Evolutionary conservation across 2,888 invertebrate species (phyloP).

Genomic region (Andrena fulva): DNA sequence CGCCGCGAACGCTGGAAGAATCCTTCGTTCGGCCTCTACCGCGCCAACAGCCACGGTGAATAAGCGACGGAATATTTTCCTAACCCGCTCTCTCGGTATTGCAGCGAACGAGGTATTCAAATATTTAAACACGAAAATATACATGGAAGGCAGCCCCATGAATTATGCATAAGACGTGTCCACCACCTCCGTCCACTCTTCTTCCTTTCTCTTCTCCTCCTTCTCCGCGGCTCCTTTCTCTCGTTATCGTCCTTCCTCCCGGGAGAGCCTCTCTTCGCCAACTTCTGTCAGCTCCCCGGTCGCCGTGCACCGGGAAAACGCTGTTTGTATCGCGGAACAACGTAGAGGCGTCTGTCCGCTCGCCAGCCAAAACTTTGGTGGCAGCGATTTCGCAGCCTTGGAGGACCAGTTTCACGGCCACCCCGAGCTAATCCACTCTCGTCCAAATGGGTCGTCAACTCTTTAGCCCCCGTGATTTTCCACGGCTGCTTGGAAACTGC

Average conservation of each 20-base stretch:
- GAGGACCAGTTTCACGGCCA: constrained; percentile 51
- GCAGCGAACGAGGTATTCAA: constrained; percentile 82
- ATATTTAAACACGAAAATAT: constrained; percentile 84
- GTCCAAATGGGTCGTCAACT: constrained; percentile 1
- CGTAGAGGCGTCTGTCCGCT: neutral
- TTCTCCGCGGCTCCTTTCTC: constrained; percentile 46
- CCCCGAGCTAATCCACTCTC: constrained; percentile 37
- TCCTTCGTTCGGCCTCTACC: constrained; percentile 35
- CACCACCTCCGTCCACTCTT: constrained; percentile 53
- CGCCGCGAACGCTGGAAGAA: constrained; percentile 23
- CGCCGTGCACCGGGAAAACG: constrained; percentile 13
- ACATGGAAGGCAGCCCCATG: constrained; percentile 81
- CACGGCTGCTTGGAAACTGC: neutral
- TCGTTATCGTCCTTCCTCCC: constrained; percentile 42
- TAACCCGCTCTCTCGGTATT: constrained; percentile 74
- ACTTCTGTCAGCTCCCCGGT: constrained; percentile 55
- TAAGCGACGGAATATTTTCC: constrained; percentile 80
- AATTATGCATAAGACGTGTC: constrained; percentile 82
- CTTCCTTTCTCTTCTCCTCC: constrained; percentile 50
- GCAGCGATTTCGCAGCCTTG: neutral
- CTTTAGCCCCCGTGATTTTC: constrained; percentile 13
- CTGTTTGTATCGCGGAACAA: neutral
- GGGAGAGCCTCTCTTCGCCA: constrained; percentile 34
- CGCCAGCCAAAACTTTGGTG: neutral
- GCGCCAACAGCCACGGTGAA: constrained; percentile 64